Base-by-base conservation (phyloP, 2,888 invertebrate genomes). In the Parthenolecanium corni region DNA sequence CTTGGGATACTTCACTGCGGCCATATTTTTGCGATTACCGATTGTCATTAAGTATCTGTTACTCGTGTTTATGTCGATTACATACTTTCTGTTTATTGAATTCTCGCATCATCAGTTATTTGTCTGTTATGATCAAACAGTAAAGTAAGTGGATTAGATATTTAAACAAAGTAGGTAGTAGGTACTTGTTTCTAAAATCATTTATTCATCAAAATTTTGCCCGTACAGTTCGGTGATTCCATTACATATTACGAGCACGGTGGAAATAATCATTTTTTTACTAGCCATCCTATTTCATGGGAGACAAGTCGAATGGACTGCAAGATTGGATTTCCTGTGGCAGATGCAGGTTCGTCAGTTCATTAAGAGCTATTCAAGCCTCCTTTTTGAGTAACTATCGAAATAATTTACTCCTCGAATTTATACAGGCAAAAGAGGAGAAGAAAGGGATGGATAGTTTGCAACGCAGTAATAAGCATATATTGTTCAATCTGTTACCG, bases 361-460 rank as follows among this genome's bases (percentile, higher is more conserved):
- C n/a, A n/a, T n/a, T n/a, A n/a, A n/a, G n/a, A 49, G 2, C 42
- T 52, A 31, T 38, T 38, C 12, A 12, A 12, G n/a, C n/a, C n/a
- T n/a, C n/a, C n/a, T n/a, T n/a, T n/a, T n/a, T n/a, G n/a, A n/a
- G n/a, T n/a, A 44, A 44, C 21, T 25, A 2, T 31, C 31, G 31
- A 18, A 31, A 38, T 52, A 31, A 24, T 52, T 14, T 16, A 49
- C 6, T 16, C 42, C 63, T 21, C 14, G 38, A 24, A 16, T 20
- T 24, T 56, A 52, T 66, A 36, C 69, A 91, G 78, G 91, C 91
- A 3, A 82, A 88, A 57, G 90, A 92, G 71, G 92, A 93, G 76
- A 91, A 91, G 74, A 80, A 85, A 58, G 92, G 91, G 73, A 91
- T 93, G 91, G 89, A 89, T 69, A 88, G 90, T n/a, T 74, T 93